Base-by-base conservation (phyloP, 2,113 vertebrate genomes). In the Coregonus clupeaformis region DNA sequence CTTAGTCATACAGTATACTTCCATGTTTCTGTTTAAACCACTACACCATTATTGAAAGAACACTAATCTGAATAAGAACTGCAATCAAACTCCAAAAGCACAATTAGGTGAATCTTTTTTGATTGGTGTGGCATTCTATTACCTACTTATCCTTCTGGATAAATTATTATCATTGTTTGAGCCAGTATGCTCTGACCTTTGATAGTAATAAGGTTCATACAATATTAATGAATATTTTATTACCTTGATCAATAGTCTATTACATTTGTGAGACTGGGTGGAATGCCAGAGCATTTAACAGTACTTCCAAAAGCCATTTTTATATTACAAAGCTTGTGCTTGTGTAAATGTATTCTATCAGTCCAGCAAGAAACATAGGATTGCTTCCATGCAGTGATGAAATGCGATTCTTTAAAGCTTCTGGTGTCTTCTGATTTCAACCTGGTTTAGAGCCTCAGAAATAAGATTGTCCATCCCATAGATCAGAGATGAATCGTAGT, bases 211-310 rank as follows among this genome's bases (percentile, higher is more conserved):
- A 16, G 18, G 16, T 52, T 13, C 47, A 18, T 52, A 52, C 49
- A 52, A 16, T 52, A 52, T 52, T 18, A 18, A 52, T 52, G 3
- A 18, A 52, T 42, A 42, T 52, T 52, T 14, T 52, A 72, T 76
- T 71, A 77, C 70, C 78, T 27, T 74, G 71, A 67, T 68, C 66
- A 77, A 30, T 1, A 25, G 77, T 76, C 66, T 16, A 67, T 76
- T 81, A 82, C 45, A 76, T 85, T 86, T 86, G 78, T 59, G 57
- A 71, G 71, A 76, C 83, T 77, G 80, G 76, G 45, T 57, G 52
- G 52, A 81, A 83, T 68, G 57, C 73, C 66, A 75, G 72, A 82
- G 9, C 25, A 71, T 30, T 9, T 71, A 42, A 42, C 36, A 42
- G 36, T 66, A 79, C 71, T 68, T 77, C 63, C 52, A 45, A 71